Evolutionary conservation across 2,113 vertebrate genomes (phyloP).

Genomic region (Odobenus rosmarus): DNA sequence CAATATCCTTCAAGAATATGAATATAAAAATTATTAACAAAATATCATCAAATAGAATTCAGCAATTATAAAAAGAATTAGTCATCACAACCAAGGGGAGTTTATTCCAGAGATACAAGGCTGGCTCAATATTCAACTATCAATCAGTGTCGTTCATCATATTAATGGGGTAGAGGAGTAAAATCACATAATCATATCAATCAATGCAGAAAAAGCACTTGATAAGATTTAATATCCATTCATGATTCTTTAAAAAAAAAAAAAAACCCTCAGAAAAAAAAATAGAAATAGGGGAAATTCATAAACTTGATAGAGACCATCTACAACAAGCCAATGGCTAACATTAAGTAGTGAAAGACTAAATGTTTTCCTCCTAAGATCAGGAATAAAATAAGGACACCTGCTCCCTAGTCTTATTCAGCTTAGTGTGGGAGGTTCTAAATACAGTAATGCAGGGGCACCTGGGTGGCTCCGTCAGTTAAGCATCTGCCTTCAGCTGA

Average conservation of each 20-base stretch:
- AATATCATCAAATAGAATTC: background rate
- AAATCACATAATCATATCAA: background rate
- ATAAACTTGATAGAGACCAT: background rate
- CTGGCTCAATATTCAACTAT: background rate
- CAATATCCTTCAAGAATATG: background rate
- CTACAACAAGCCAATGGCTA: background rate
- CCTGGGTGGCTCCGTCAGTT: no score
- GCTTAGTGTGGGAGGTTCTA: background rate
- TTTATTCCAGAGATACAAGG: background rate
- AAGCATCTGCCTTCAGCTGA: no score
- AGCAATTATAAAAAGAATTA: background rate
- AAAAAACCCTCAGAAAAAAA: background rate
- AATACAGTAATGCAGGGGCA: background rate
- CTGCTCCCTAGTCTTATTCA: background rate
- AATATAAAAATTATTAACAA: background rate
- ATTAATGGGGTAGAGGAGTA: background rate
- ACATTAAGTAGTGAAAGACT: background rate
- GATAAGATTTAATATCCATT: background rate
- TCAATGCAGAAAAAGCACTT: background rate
- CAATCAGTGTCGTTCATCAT: background rate
- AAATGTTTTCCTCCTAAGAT: background rate
- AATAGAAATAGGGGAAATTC: background rate
- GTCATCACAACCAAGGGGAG: background rate
- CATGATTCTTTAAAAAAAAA: background rate
- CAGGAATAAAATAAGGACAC: background rate